Evolutionary conservation across 1,140 invertebrate species (phyloP).

Genomic region (Sweltsa coloradensis): DNA sequence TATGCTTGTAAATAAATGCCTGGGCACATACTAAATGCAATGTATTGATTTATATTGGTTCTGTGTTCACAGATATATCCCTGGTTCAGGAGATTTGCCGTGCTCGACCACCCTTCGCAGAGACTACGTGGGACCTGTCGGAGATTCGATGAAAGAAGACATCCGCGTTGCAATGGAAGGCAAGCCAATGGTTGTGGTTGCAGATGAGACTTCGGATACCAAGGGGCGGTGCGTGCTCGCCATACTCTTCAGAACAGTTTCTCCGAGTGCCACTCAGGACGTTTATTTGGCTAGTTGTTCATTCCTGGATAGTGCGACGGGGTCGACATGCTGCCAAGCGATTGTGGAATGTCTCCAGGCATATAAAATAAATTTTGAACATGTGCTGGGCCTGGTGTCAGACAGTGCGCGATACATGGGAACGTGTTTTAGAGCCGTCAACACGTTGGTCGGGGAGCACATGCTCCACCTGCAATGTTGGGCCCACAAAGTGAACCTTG

Average conservation of each 20-base stretch:
- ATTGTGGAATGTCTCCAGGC: background rate
- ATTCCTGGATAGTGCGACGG: background rate
- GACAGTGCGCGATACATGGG: constrained; percentile 1
- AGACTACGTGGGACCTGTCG: background rate
- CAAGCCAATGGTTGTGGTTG: background rate
- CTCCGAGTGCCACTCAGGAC: background rate
- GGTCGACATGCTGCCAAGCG: constrained; percentile 1
- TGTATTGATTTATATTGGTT: too few species aligned
- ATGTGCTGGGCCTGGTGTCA: constrained; percentile 2
- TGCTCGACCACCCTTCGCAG: background rate
- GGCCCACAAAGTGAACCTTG: constrained; percentile 4
- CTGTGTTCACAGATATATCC: background rate
- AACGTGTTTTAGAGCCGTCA: background rate
- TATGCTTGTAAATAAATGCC: too few species aligned
- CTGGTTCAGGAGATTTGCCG: background rate
- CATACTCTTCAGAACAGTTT: background rate
- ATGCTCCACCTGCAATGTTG: constrained; percentile 1
- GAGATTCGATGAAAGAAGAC: background rate
- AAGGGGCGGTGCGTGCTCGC: background rate
- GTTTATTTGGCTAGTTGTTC: too few species aligned
- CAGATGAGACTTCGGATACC: constrained; percentile 2
- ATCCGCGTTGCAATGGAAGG: background rate
- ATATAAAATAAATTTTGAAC: background rate
- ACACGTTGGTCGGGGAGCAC: background rate
- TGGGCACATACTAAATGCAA: too few species aligned